Evolutionary conservation across 2,888 invertebrate species (phyloP).

Genomic region (Drosophila suboccidentalis): DNA sequence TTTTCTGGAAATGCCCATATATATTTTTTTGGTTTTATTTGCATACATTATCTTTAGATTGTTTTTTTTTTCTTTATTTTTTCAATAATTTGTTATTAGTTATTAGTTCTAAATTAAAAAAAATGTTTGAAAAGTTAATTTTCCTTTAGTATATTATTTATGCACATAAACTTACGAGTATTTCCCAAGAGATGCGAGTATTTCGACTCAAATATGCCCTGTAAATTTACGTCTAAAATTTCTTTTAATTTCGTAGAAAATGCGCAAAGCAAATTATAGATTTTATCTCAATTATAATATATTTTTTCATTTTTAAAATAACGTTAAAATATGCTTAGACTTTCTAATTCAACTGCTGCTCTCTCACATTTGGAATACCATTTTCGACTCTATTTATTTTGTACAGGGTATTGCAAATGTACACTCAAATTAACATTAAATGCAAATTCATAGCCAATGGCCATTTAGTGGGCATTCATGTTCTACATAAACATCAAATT

Average conservation of each 20-base stretch:
- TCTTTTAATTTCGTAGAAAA: background rate
- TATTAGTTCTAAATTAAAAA: background rate
- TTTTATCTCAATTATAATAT: too few species aligned
- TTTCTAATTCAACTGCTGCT: background rate
- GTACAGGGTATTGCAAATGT: constrained; percentile 23
- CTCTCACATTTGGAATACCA: too few species aligned
- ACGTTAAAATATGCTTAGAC: background rate
- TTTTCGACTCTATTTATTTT: too few species aligned
- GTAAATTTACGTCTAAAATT: background rate
- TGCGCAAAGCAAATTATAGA: background rate
- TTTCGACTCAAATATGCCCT: background rate
- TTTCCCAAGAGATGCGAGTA: background rate
- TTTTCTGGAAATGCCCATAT: too few species aligned
- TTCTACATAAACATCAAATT: constrained; percentile 17
- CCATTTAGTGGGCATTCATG: constrained; percentile 18
- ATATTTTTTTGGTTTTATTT: background rate
- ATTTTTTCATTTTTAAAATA: background rate
- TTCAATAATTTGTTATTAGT: background rate
- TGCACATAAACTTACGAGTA: background rate
- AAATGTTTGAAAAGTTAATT: too few species aligned
- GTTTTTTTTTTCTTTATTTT: background rate
- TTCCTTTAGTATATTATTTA: background rate
- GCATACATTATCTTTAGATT: background rate
- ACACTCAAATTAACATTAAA: constrained; percentile 15
- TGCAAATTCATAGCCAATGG: constrained; percentile 25